Percentiles rank a stretch among this genome's conserved stretches.
phyloP scores from a whole-genome alignment of 2,113 vertebrate genomes.

The Mustelus asterias region DNA sequence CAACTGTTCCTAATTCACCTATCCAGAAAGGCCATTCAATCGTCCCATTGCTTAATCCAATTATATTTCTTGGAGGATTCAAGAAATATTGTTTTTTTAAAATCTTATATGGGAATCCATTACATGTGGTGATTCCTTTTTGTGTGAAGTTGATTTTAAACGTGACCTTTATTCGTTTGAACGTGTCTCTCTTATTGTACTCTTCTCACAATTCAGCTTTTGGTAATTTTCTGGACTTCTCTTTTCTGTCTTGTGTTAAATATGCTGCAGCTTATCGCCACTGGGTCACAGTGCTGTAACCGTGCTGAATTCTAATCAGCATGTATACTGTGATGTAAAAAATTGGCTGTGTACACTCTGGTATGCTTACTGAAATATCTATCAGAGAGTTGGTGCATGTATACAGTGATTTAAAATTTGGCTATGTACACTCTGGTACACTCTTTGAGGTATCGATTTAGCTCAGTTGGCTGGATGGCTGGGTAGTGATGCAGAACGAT shows the following conservation, averaged over 20 bases:
- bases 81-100: too few relatives aligned
- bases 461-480: too few relatives aligned
- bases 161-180: neutral
- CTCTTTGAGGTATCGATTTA: too few relatives aligned
- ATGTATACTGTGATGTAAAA: too few relatives aligned
- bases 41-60: neutral
- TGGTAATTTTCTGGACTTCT: neutral
- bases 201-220: neutral
- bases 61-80: neutral
- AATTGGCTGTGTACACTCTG: too few relatives aligned
- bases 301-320: neutral
- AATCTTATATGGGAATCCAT: neutral
- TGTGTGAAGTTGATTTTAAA: neutral
- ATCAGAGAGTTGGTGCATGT: too few relatives aligned
- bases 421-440: neutral
- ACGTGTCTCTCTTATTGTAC: neutral
- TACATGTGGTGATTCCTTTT: neutral
- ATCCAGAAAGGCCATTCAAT: neutral
- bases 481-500: too few relatives aligned
- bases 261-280: neutral
- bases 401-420: neutral
- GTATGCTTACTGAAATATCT: too few relatives aligned
- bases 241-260: neutral
- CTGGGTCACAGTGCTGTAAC: too few relatives aligned
- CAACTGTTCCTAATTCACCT: neutral